Conservation (phyloP, 2,888 invertebrate genomes). For the Biston betularia region DNA sequence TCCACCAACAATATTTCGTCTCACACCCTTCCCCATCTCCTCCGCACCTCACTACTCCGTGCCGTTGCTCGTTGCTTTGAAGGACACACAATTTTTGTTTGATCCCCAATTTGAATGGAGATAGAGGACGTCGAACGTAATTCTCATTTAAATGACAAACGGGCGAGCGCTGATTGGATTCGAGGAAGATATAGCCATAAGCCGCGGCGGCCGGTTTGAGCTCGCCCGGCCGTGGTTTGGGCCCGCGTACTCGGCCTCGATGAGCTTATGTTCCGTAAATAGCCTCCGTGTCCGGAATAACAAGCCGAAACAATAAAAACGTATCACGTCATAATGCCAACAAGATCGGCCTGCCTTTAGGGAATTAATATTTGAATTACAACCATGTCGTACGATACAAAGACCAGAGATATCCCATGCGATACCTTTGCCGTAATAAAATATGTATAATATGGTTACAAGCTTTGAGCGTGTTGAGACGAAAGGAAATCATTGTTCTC, state of each 20-base stretch:
- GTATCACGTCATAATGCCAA: slow-evolving; percentile 28
- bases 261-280: slow-evolving; percentile 25
- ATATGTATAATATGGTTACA: slow-evolving; percentile 4
- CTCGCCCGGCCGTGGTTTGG: slow-evolving; percentile 7
- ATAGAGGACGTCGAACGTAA: slow-evolving; percentile 56
- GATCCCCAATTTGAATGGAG: slow-evolving; percentile 69
- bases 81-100: slow-evolving; percentile 61
- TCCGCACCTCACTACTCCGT: slow-evolving; percentile 1
- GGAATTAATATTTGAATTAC: slow-evolving; percentile 38
- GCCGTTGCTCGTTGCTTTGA: slow-evolving; percentile 20
- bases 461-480: too few species aligned
- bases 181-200: slow-evolving; percentile 15
- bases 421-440: slow-evolving; percentile 2
- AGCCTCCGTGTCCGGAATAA: slow-evolving; percentile 20
- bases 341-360: slow-evolving; percentile 25
- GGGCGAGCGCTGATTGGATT: slow-evolving; percentile 40
- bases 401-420: neutral
- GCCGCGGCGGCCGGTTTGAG: slow-evolving; percentile 7
- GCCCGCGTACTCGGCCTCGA: slow-evolving; percentile 8
- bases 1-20: slow-evolving; percentile 38
- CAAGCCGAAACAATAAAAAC: slow-evolving; percentile 11
- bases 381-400: slow-evolving; percentile 8
- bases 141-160: slow-evolving; percentile 61
- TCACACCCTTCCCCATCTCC: slow-evolving; percentile 12
- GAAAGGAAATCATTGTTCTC: too few species aligned